A percentile compares a stretch with the other conserved stretches of the same genome.
Evolutionary conservation across 2,113 vertebrate species (phyloP).

Genomic region (Microcebus tavaratra): DNA sequence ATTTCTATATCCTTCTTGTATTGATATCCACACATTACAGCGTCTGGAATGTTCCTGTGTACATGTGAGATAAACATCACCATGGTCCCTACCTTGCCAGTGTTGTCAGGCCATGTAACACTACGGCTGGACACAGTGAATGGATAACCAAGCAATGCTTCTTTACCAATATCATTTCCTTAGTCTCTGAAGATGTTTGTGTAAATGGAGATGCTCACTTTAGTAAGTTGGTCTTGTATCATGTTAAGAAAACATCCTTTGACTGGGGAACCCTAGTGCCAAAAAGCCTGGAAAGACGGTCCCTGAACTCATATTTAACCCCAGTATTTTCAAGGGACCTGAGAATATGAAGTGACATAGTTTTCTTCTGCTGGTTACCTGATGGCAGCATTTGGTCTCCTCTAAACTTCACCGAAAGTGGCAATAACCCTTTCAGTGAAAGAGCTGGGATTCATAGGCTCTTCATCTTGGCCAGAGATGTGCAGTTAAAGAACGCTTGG

Average conservation of each 20-base stretch:
- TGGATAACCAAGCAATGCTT: not conserved
- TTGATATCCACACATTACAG: fast-evolving
- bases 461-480: not conserved
- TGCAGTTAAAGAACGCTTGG: not conserved
- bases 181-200: not conserved
- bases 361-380: not conserved
- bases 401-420: not conserved
- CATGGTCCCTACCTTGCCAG: not conserved
- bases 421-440: not conserved
- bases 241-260: not conserved
- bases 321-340: not conserved
- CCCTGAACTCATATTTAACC: not conserved
- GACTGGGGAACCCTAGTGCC: not conserved
- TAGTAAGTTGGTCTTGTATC: not conserved
- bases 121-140: not conserved
- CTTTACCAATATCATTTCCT: not conserved
- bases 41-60: not conserved
- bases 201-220: not conserved
- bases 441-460: not conserved
- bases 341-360: too few relatives aligned
- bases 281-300: not conserved
- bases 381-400: not conserved
- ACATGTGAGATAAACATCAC: not conserved
- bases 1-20: not conserved
- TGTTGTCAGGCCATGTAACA: too few relatives aligned